Percentiles rank a stretch among this genome's conserved stretches.
These are phyloP conservation scores for Phrixothrix hirtus DNA, from an alignment of 2,888 invertebrate species.

Conservation along the genomic window DNA sequence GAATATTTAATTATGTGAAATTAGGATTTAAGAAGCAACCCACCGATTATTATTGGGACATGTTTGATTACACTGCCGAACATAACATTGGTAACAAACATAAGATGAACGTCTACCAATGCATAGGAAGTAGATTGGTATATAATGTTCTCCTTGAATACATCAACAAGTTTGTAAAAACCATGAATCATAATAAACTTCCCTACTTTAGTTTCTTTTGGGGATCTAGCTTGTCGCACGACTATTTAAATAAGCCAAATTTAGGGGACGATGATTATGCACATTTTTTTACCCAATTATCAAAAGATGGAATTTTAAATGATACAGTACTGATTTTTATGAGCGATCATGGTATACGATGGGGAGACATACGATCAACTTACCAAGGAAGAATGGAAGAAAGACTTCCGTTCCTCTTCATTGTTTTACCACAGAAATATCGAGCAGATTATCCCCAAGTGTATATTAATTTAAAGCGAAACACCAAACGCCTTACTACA, in stretches of 20 bases:
- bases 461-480: conserved; percentile 66
- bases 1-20: conserved; percentile 79
- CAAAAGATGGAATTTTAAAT: conserved; percentile 61
- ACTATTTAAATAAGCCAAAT: conserved; percentile 77
- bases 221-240: conserved; percentile 83
- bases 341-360: conserved; percentile 90
- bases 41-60: conserved; percentile 82
- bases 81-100: conserved; percentile 66
- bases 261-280: conserved; percentile 70
- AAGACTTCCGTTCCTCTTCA: conserved; percentile 78
- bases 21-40: conserved; percentile 78
- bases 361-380: conserved; percentile 81
- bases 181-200: conserved; percentile 61
- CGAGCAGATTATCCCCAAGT: conserved; percentile 64
- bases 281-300: conserved; percentile 62
- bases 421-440: conserved; percentile 76
- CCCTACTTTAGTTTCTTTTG: conserved; percentile 83
- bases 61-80: conserved; percentile 73
- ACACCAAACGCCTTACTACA: conserved; percentile 74
- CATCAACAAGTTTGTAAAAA: conserved; percentile 64
- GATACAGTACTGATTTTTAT: conserved; percentile 70
- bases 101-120: conserved; percentile 68
- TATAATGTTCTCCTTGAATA: conserved; percentile 75
- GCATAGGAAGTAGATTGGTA: conserved; percentile 71
- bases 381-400: conserved; percentile 88